Evolutionary conservation across 1,140 invertebrate genomes (phyloP).

Genomic region (Sinonovacula constricta): DNA sequence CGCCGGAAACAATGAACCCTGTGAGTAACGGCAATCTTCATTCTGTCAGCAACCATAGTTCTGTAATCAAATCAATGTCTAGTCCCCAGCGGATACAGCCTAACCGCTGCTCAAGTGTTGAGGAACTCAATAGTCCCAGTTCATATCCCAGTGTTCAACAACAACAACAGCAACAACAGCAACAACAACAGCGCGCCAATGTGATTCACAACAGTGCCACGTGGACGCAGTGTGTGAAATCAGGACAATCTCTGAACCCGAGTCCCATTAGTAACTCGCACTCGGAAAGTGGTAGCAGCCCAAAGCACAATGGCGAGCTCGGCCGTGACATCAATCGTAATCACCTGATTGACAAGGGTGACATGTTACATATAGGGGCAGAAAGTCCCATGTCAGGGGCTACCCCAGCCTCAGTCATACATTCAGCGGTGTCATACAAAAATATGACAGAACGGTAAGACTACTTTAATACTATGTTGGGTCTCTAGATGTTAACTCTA

Average conservation of each 20-base stretch:
- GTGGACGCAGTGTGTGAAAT: constrained; percentile 60
- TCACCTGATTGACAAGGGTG: constrained; percentile 32
- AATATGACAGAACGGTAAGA: constrained; percentile 33
- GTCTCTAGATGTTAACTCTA: no score
- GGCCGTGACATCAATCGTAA: constrained; percentile 39
- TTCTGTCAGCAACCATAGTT: constrained; percentile 55
- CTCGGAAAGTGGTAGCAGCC: constrained; percentile 59
- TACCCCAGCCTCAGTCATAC: constrained; percentile 73
- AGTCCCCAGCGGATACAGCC: constrained; percentile 52
- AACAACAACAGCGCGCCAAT: constrained; percentile 51
- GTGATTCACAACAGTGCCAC: constrained; percentile 58
- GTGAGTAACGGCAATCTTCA: constrained; percentile 19
- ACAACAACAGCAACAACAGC: constrained; percentile 50
- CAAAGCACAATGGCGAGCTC: constrained; percentile 47
- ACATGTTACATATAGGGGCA: constrained; percentile 36
- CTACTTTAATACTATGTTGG: no score
- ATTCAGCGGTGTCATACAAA: constrained; percentile 57
- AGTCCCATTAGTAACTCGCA: constrained; percentile 58
- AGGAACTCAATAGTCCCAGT: constrained; percentile 47
- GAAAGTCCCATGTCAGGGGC: constrained; percentile 65
- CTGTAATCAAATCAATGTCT: constrained; percentile 72
- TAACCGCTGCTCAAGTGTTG: constrained; percentile 53
- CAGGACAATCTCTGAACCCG: constrained; percentile 51
- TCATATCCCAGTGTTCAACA: constrained; percentile 52
- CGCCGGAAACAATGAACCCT: constrained; percentile 27